Percentiles rank a stretch among this genome's conserved stretches.
Evolutionary conservation across 2,113 vertebrate species (phyloP).

Genomic region (Genyomyrus donnyi): DNA sequence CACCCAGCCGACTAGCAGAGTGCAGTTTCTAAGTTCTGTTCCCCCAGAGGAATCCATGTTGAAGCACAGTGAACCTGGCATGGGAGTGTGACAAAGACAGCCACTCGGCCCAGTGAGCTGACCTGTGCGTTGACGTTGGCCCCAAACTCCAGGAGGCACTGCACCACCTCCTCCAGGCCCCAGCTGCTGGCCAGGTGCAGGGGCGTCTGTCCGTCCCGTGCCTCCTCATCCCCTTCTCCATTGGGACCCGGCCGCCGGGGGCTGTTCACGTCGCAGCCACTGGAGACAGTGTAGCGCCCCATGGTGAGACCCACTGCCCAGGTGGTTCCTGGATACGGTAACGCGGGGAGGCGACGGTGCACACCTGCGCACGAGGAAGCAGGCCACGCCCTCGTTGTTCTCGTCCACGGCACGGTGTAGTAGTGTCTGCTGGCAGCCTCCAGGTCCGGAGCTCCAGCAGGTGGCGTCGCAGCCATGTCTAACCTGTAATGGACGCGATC

Average conservation of each 20-base stretch:
- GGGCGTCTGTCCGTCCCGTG: slow-evolving; percentile 85
- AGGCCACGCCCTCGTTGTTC: slow-evolving; percentile 81
- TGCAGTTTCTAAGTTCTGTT: neutral
- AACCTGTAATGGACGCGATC: slow-evolving; percentile 59
- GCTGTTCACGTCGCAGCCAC: slow-evolving; percentile 93
- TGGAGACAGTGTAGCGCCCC: slow-evolving; percentile 35
- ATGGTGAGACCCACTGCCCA: neutral
- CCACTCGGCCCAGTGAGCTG: neutral
- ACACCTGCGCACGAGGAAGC: slow-evolving; percentile 95
- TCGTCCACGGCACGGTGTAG: slow-evolving; percentile 91
- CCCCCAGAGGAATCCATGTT: neutral
- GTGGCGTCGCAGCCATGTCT: slow-evolving; percentile 94
- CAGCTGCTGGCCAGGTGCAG: slow-evolving; percentile 87
- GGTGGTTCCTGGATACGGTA: neutral
- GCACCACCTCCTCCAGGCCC: slow-evolving; percentile 87
- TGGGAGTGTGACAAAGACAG: neutral
- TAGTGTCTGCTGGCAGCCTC: slow-evolving; percentile 85
- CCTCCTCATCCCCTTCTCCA: slow-evolving; percentile 93
- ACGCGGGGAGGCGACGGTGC: neutral
- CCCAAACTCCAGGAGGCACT: slow-evolving; percentile 96
- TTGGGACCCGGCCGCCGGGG: slow-evolving; percentile 76
- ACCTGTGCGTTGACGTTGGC: slow-evolving; percentile 96
- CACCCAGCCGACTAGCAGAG: neutral
- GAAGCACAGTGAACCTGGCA: neutral
- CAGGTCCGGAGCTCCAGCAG: slow-evolving; percentile 81